phyloP scores from a whole-genome alignment of 2,888 invertebrate species.

The Synergus itoensis region DNA sequence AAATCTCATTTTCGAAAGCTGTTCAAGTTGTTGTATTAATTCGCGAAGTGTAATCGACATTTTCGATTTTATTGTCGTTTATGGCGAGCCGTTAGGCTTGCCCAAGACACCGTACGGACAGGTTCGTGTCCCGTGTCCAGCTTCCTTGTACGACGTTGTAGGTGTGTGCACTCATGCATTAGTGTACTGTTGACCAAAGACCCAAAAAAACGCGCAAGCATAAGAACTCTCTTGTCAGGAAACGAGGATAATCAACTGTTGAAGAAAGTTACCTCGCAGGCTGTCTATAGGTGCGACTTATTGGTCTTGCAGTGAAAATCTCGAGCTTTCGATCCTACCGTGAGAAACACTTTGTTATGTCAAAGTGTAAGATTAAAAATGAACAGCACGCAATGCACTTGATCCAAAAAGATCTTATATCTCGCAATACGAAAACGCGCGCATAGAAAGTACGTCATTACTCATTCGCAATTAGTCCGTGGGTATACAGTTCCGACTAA shows the following conservation, averaged over 20 bases:
- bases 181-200: slow-evolving; percentile 13
- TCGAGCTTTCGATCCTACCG: slow-evolving; percentile 14
- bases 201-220: slow-evolving; percentile 26
- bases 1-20: neutral
- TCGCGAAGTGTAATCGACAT: slow-evolving; percentile 25
- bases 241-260: slow-evolving; percentile 38
- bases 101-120: neutral
- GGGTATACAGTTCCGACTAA: neutral
- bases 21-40: neutral
- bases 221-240: slow-evolving; percentile 15
- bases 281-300: slow-evolving; percentile 22
- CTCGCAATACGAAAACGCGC: slow-evolving; percentile 11
- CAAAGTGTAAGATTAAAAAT: slow-evolving; percentile 2
- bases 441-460: neutral
- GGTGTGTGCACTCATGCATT: slow-evolving; percentile 26
- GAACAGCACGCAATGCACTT: neutral
- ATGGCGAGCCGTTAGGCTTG: slow-evolving; percentile 19
- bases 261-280: slow-evolving; percentile 31
- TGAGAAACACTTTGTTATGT: neutral
- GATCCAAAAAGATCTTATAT: neutral
- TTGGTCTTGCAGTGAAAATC: slow-evolving; percentile 13
- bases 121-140: slow-evolving; percentile 1
- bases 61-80: slow-evolving; percentile 18
- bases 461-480: slow-evolving; percentile 11
- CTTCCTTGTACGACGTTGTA: slow-evolving; percentile 21